Base-by-base conservation (phyloP, 2,113 vertebrate species). In the Etheostoma spectabile region DNA sequence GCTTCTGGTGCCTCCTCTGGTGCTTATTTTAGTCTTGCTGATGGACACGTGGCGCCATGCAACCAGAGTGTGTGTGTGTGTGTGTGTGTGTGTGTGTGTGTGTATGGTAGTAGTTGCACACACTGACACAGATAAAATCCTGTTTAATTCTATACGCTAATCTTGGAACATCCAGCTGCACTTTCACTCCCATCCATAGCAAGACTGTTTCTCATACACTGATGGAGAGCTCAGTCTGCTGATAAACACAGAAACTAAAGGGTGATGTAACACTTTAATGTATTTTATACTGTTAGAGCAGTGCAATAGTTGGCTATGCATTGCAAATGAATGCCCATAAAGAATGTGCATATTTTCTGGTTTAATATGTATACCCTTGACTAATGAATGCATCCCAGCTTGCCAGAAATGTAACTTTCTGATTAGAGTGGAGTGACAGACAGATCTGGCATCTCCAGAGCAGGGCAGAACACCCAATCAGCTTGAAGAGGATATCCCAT, bases 81-180 rank as follows among this genome's bases (percentile, higher is more conserved):
- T n/a, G n/a, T n/a, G n/a, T n/a, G 27, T 22, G 68, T 59, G 22
- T 30, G 72, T 51, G 66, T 55, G 16, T 63, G 69, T 49, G 52
- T 61, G 38, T 16, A 33, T 30, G 69, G 24, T 67, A 48, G n/a
- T 70, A 38, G 69, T 69, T 21, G 62, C 77, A 66, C 74, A 85
- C 84, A 78, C 61, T 84, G 88, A 88, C 84, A 88, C 83, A 85
- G 82, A 91, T 87, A 72, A 86, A 91, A 88, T 80, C 84, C 79
- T 77, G 82, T 88, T 90, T 91, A 86, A 88, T 92, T 91, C 88
- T 86, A 86, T 83, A 83, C 12, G 21, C 86, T 93, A 89, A 93
- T 94, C 88, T 88, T 89, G 63, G 84, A 84, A 80, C 82, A 84
- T 87, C 79, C 89, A 87, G 84, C 83, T 80, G 73, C 64, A 88